phyloP scores from a whole-genome alignment of 2,888 invertebrate genomes.

The Halictus ligatus region DNA sequence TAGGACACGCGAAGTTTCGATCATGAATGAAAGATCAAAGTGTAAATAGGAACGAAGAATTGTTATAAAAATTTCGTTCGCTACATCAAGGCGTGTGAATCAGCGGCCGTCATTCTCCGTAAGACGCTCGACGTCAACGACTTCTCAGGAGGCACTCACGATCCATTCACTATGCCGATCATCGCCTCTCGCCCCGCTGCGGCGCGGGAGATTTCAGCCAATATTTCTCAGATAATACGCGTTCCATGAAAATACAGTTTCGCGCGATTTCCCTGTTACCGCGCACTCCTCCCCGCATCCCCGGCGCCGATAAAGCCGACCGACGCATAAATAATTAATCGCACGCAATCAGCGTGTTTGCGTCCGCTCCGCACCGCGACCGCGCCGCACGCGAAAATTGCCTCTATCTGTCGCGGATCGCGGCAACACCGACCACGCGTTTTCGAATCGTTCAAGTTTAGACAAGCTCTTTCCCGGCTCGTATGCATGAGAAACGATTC shows the following conservation, averaged over 20 bases:
- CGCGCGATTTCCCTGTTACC: slow-evolving; percentile 39
- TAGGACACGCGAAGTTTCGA: too few species aligned
- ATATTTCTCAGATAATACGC: slow-evolving; percentile 43
- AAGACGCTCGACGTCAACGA: slow-evolving; percentile 58
- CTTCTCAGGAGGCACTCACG: slow-evolving; percentile 44
- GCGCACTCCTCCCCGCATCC: slow-evolving; percentile 16
- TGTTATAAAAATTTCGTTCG: not conserved
- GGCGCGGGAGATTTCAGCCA: slow-evolving; percentile 7
- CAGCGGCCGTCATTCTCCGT: slow-evolving; percentile 51
- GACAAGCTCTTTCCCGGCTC: slow-evolving; percentile 10
- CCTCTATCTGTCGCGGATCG: slow-evolving; percentile 57
- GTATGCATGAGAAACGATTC: not conserved
- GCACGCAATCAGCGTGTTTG: slow-evolving; percentile 59
- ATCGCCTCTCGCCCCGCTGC: slow-evolving; percentile 19
- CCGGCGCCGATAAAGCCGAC: slow-evolving; percentile 34
- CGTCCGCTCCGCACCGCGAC: slow-evolving; percentile 26
- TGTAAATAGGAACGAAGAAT: too few species aligned
- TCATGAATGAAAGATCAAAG: too few species aligned
- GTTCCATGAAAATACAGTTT: slow-evolving; percentile 45
- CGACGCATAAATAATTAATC: slow-evolving; percentile 65
- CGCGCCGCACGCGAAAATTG: slow-evolving; percentile 50
- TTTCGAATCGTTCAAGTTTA: slow-evolving; percentile 41
- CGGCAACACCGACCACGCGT: slow-evolving; percentile 30
- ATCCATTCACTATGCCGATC: slow-evolving; percentile 41
- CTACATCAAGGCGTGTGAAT: slow-evolving; percentile 19